Conservation (phyloP, 1,140 invertebrate species). For the Eriosoma lanigerum region DNA sequence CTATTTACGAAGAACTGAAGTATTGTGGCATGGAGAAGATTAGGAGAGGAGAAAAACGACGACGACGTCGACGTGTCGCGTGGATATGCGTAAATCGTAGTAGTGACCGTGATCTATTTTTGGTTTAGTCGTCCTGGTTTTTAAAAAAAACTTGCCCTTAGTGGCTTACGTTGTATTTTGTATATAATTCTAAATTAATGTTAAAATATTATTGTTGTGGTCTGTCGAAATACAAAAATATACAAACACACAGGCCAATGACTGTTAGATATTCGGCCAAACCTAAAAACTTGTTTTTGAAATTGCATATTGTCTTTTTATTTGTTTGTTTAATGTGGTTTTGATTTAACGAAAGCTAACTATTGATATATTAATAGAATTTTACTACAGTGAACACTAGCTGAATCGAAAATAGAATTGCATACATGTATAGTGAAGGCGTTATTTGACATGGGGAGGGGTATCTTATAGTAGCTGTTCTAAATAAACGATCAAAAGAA, state of each 20-base stretch:
- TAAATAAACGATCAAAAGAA: constrained; percentile 45
- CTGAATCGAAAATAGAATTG: constrained; percentile 44
- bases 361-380: constrained; percentile 34
- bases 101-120: constrained; percentile 47
- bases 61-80: neutral
- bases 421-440: constrained; percentile 32
- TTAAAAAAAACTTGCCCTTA: constrained; percentile 40
- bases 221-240: neutral
- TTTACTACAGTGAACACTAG: constrained; percentile 25
- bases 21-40: neutral
- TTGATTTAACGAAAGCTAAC: constrained; percentile 30
- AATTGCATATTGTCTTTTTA: constrained; percentile 25
- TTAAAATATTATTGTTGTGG: neutral
- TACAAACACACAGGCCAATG: neutral
- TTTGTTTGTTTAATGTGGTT: constrained; percentile 9
- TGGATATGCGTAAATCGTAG: neutral
- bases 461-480: constrained; percentile 24
- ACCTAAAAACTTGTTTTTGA: constrained; percentile 11
- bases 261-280: neutral
- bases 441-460: constrained; percentile 14
- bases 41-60: neutral
- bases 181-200: neutral
- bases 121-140: constrained; percentile 6
- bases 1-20: constrained; percentile 13
- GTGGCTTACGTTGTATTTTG: neutral